Conservation (phyloP, 2,888 invertebrate species). For the Teleiodes luculella region DNA sequence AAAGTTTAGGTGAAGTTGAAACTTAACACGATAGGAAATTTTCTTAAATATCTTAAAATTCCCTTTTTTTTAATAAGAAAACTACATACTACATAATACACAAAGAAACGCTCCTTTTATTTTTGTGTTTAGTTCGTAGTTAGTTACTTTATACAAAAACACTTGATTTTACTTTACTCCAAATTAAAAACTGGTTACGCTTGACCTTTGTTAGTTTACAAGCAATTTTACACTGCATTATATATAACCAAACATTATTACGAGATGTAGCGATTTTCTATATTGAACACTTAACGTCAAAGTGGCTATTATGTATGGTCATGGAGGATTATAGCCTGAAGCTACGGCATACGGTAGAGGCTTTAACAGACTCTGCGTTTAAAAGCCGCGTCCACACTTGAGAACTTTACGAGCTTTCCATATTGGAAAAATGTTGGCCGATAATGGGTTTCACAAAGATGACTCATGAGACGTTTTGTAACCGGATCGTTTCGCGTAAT, state of each 20-base stretch:
- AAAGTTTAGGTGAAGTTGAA: too few species aligned
- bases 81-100: too few species aligned
- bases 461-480: too few species aligned
- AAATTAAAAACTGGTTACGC: not conserved
- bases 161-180: not conserved
- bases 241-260: not conserved
- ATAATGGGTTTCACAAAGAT: conserved; percentile 16
- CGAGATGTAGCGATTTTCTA: conserved; percentile 2
- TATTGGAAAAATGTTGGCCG: conserved; percentile 66
- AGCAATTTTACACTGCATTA: not conserved
- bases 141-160: too few species aligned
- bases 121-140: too few species aligned
- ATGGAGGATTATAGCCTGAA: conserved; percentile 10
- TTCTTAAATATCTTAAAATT: too few species aligned
- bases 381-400: conserved; percentile 39
- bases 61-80: too few species aligned
- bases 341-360: not conserved
- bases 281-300: conserved; percentile 5
- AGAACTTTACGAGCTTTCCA: conserved; percentile 52
- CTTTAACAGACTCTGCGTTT: conserved; percentile 32
- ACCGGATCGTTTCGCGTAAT: too few species aligned
- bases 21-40: too few species aligned
- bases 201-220: not conserved
- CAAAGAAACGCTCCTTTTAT: too few species aligned
- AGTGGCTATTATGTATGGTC: conserved; percentile 3